Conservation (phyloP, 2,888 invertebrate genomes). For the Pachliopta kotzebuea region DNA sequence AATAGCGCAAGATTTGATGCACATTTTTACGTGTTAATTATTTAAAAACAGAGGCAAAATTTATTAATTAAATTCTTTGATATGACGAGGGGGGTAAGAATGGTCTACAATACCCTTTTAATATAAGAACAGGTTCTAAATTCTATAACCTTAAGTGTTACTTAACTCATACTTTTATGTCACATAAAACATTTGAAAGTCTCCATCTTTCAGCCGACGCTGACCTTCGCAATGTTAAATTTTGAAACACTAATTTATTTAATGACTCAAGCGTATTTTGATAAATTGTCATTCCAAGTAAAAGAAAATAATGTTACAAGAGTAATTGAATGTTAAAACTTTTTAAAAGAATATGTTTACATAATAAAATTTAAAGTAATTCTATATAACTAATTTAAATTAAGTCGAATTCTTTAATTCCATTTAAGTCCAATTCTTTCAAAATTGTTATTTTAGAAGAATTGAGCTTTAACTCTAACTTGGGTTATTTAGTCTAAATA, state of each 20-base stretch:
- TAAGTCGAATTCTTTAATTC: no score
- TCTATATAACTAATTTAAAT: no score
- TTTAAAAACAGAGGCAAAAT: slow-evolving; percentile 3
- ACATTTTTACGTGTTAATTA: background rate
- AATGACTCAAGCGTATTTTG: slow-evolving; percentile 35
- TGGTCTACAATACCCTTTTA: slow-evolving; percentile 19
- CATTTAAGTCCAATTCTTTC: no score
- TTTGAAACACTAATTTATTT: slow-evolving; percentile 48
- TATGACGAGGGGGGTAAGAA: slow-evolving; percentile 22
- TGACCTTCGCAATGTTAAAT: slow-evolving; percentile 49
- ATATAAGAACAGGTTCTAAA: slow-evolving; percentile 27
- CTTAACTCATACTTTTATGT: slow-evolving; percentile 50
- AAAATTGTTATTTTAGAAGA: no score
- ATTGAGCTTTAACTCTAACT: no score
- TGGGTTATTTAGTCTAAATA: no score
- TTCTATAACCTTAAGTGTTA: slow-evolving; percentile 37
- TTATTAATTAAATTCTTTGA: slow-evolving; percentile 17
- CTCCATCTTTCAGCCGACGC: slow-evolving; percentile 48
- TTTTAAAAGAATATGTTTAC: background rate
- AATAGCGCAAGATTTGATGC: no score
- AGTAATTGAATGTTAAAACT: background rate
- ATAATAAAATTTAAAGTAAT: background rate
- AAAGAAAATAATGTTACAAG: background rate
- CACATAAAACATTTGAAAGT: slow-evolving; percentile 59
- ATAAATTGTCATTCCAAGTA: background rate